Percentiles rank a stretch among this genome's conserved stretches.
phyloP scores from a whole-genome alignment of 2,888 invertebrate genomes.

The Cyrtodaria siliqua region DNA sequence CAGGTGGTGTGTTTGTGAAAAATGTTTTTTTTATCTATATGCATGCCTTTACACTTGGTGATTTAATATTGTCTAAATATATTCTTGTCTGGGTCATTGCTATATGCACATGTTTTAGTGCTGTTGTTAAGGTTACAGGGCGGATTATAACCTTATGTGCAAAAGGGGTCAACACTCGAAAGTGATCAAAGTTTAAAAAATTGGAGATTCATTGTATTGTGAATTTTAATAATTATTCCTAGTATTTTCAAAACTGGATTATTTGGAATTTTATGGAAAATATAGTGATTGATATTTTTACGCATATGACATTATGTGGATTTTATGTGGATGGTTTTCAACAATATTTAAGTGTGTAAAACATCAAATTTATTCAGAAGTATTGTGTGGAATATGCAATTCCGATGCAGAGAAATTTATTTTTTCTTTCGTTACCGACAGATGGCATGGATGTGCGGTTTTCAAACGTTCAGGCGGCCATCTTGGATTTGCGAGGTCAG shows the following conservation, averaged over 20 bases:
- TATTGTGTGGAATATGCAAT: not conserved
- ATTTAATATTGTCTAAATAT: slow-evolving; percentile 31
- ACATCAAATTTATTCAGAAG: not conserved
- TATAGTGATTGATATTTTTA: too few species aligned
- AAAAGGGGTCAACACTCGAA: too few species aligned
- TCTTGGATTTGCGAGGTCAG: slow-evolving; percentile 57
- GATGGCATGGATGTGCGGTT: slow-evolving; percentile 32
- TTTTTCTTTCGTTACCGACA: slow-evolving; percentile 14
- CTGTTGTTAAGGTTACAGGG: slow-evolving; percentile 1
- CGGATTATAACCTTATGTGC: too few species aligned
- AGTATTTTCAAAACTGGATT: too few species aligned
- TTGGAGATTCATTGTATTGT: too few species aligned
- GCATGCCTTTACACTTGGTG: slow-evolving; percentile 20
- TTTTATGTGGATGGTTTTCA: too few species aligned
- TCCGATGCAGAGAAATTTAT: not conserved
- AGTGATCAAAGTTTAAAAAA: too few species aligned
- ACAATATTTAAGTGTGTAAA: too few species aligned
- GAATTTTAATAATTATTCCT: too few species aligned
- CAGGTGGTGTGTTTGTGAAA: slow-evolving; percentile 15
- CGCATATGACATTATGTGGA: too few species aligned
- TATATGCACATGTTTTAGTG: slow-evolving; percentile 8
- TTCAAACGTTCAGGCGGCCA: slow-evolving; percentile 40
- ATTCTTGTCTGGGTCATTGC: slow-evolving; percentile 19
- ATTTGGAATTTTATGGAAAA: too few species aligned
- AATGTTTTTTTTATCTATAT: slow-evolving; percentile 24